These are phyloP conservation scores for Ligdia adustata DNA, from an alignment of 2,888 invertebrate species.

Conservation along the genomic window DNA sequence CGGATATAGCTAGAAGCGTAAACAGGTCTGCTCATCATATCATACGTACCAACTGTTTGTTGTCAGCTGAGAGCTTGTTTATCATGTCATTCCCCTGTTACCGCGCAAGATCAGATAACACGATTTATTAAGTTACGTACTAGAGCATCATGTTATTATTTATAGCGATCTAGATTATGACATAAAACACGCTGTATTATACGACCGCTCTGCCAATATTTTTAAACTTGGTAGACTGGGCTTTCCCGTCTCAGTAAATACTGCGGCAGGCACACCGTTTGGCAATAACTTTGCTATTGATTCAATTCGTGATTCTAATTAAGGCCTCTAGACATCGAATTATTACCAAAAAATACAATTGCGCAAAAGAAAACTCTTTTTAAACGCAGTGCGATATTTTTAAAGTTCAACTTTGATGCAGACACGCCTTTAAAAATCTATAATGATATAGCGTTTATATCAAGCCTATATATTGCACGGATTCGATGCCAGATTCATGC, in stretches of 20 bases:
- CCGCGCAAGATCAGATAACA: constrained; percentile 49
- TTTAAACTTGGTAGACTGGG: constrained; percentile 10
- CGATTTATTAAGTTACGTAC: constrained; percentile 45
- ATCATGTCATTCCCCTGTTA: constrained; percentile 52
- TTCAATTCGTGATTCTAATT: too few species aligned
- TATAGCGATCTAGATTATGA: constrained; percentile 20
- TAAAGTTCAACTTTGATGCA: too few species aligned
- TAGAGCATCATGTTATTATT: constrained; percentile 23
- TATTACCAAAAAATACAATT: too few species aligned
- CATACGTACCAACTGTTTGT: constrained; percentile 52
- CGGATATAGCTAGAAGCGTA: constrained; percentile 56
- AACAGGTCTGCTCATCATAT: constrained; percentile 66
- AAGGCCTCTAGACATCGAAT: too few species aligned
- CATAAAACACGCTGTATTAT: constrained; percentile 8
- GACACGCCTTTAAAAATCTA: too few species aligned
- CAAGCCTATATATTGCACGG: too few species aligned
- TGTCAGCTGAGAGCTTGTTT: constrained; percentile 48
- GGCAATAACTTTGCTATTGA: too few species aligned
- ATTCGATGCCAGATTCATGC: too few species aligned
- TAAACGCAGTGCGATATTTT: too few species aligned
- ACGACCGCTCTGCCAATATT: constrained; percentile 4
- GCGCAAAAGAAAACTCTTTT: too few species aligned
- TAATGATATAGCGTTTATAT: too few species aligned
- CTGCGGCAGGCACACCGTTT: neutral
- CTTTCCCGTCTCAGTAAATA: neutral